A percentile compares a stretch with the other conserved stretches of the same genome.
Conservation (phyloP, 2,113 vertebrate genomes). For the Glareola pratincola region DNA sequence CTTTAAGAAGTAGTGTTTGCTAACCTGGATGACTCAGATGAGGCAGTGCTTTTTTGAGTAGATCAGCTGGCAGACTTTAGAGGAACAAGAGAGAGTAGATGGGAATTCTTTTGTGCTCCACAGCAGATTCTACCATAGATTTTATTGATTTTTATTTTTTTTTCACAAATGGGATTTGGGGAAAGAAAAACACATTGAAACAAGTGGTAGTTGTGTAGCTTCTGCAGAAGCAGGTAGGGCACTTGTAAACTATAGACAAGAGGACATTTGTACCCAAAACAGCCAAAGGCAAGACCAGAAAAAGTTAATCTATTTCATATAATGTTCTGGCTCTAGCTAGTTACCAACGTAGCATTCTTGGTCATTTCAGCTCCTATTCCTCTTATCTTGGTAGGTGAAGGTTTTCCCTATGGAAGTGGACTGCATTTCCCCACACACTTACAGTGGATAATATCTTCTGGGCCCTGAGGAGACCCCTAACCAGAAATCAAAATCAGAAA, state of each 20-base stretch:
- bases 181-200: not conserved
- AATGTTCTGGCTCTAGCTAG: not conserved
- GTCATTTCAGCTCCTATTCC: not conserved
- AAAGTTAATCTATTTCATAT: not conserved
- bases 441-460: not conserved
- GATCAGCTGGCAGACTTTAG: not conserved
- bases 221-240: not conserved
- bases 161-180: not conserved
- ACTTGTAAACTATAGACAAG: not conserved
- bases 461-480: not conserved
- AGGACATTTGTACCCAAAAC: not conserved
- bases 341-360: not conserved
- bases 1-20: not conserved
- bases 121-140: not conserved
- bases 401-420: not conserved
- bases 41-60: not conserved
- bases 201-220: not conserved
- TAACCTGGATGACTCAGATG: not conserved
- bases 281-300: not conserved
- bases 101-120: not conserved
- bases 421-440: not conserved
- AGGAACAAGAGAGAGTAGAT: not conserved
- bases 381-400: not conserved
- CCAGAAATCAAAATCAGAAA: not conserved
- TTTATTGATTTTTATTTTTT: not conserved